Evolutionary conservation across 1,140 invertebrate species (phyloP), one percentile per base, ranked within the genome.

Genomic region (Pinna nobilis): DNA sequence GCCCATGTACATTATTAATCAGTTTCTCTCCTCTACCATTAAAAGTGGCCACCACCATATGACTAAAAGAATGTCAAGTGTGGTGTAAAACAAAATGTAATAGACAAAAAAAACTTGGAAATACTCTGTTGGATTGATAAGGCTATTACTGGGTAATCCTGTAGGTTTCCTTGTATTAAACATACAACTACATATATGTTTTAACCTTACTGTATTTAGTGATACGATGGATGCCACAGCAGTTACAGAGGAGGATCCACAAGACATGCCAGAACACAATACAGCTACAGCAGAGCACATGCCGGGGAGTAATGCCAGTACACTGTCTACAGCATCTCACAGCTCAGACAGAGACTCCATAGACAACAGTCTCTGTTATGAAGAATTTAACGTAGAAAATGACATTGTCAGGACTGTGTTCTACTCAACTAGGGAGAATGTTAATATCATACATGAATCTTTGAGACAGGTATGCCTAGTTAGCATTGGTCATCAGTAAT

Each of bases 371-470:
- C 87, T 90, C 61, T 85, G 87, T 75, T 85, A 86, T 18, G 89
- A 89, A 73, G 83, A 86, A 37, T 53, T 51, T 44, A 87, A 82
- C 49, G 82, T 74, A 18, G 91, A 92, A 55, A 87, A 91, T 53
- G 85, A 89, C 28, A 89, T 98, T 60, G 96, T 97, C 0, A 91
- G 94, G 33, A 94, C 96, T 79, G 95, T 98, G 6, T 91, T 99
- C 6, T 97, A 96, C 85, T 94, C 95, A 33, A 94, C 92, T 59
- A 91, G 96, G 53, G 95, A 97, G 74, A 98, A 99, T 87, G 94
- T 99, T 3, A 97, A 98, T 90, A 95, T 99, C 88, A 93, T 98
- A 37, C 95, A 98, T 84, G 97, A 98, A 90, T 91, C 98, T 33
- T 96, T 98, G 82, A 92, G 97, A 60, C 96, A 98, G 89, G 88